Conservation (phyloP, 2,797 vertebrate species). For the Gallinago solitaria region DNA sequence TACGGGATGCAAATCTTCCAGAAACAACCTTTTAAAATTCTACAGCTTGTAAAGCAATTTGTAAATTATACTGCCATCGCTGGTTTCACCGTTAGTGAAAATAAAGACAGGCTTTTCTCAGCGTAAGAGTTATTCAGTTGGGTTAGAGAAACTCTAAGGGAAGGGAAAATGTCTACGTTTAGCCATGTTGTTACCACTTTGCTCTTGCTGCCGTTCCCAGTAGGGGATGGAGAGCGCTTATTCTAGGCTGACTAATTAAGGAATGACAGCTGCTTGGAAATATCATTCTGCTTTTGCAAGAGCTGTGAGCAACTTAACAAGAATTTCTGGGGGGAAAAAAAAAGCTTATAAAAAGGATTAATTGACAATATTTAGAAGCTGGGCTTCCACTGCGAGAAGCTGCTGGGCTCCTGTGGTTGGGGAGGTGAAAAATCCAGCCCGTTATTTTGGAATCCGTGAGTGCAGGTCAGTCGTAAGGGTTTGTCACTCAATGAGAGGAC, state of each 20-base stretch:
- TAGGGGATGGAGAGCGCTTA: not conserved
- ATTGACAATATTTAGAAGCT: not conserved
- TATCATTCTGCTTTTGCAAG: constrained; percentile 16
- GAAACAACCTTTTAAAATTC: not conserved
- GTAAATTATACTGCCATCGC: not conserved
- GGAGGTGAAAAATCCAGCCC: rapidly evolving
- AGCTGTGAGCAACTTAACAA: constrained; percentile 13
- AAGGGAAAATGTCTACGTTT: not conserved
- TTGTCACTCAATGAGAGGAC: not conserved
- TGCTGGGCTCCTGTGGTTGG: not conserved
- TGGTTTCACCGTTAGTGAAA: not conserved
- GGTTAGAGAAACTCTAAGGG: not conserved
- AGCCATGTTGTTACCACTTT: not conserved
- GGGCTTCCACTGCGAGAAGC: not conserved
- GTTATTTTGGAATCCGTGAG: not conserved
- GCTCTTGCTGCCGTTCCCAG: not conserved
- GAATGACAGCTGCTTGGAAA: constrained; percentile 39
- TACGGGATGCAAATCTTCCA: not conserved
- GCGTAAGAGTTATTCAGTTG: not conserved
- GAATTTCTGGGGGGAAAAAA: not conserved
- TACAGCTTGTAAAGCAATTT: not conserved
- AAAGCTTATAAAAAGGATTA: not conserved
- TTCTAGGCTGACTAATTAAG: constrained; percentile 43
- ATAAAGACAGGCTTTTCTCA: not conserved
- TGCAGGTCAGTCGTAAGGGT: not conserved